These are phyloP conservation scores for Punctoribates punctum DNA, from an alignment of 2,888 invertebrate genomes.

Conservation along the genomic window DNA sequence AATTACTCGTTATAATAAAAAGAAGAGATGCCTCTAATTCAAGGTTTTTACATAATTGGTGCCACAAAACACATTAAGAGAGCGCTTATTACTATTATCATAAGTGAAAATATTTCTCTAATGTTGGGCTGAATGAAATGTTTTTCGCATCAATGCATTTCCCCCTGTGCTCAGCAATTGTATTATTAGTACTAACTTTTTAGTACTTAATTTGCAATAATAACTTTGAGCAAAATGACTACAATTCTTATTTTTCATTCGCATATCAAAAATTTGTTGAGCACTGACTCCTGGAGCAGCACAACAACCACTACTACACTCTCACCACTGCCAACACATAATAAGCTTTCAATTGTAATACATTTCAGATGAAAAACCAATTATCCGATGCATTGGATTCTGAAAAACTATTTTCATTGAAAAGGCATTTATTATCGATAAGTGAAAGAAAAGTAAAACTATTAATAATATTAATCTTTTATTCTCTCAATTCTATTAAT, in stretches of 20 bases:
- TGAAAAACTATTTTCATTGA: neutral
- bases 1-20: constrained; percentile 33
- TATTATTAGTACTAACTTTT: constrained; percentile 8
- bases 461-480: constrained; percentile 6
- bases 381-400: neutral
- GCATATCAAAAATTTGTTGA: neutral
- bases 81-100: constrained; percentile 29
- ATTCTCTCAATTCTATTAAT: neutral
- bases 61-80: constrained; percentile 34
- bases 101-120: constrained; percentile 36
- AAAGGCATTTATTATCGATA: neutral
- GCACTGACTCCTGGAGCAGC: no score
- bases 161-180: neutral
- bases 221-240: constrained; percentile 22
- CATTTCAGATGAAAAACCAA: neutral
- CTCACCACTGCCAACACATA: no score
- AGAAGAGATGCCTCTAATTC: constrained; percentile 12
- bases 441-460: neutral
- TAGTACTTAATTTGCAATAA: constrained; percentile 23
- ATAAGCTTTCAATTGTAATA: no score
- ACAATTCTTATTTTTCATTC: neutral
- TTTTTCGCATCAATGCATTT: constrained; percentile 27
- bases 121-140: constrained; percentile 34
- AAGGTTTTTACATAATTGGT: constrained; percentile 37
- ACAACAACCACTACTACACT: no score